Base-by-base conservation (phyloP, 2,797 vertebrate species). In the Poeciliopsis turneri region DNA sequence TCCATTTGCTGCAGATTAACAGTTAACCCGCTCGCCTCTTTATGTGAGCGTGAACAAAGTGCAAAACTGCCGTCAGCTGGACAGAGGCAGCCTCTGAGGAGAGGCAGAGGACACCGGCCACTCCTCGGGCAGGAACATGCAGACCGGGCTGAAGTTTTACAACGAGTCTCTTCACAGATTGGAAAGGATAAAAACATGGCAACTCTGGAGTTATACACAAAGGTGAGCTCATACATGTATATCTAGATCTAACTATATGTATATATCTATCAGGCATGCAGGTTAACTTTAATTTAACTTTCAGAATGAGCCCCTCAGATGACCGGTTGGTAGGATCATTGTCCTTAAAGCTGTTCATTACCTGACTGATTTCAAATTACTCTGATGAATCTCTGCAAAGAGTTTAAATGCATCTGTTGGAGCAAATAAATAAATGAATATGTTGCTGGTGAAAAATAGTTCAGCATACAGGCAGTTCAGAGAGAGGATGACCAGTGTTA, bases 191-290 rank as follows among this genome's bases (percentile, higher is more conserved):
- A 47, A 83, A 70, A 84, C 30, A 96, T 96, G 95, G 75, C 92
- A 55, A 93, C 94, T 46, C 82, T 95, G 70, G 94, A 94, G 55
- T 84, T 96, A 2, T 96, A 96, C 92, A 92, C 91, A 80, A 96
- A 95, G 95, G 96, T 96, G 92, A 86, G 92, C 28, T 28, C 10
- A 55, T 4, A 57, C 11, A 57, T 11, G 28, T 9, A 25, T 10
- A 55, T 11, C 7, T 41, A 41, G 7, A 5, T 41, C 39, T 41
- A 41, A 4, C n/a, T 55, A n/a, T 55, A 12, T n/a, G n/a, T n/a
- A n/a, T 8, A 59, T 30, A 30, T 25, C 3, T 11, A 3, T 59
- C 28, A 61, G 5, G 57, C 30, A 7, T 33, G 5, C n/a, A 12
- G 5, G 28, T 28, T 45, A 28, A 45, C 2, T 25, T 41, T n/a